phyloP scores from a whole-genome alignment of 2,113 vertebrate species.

The Phyllostomus hastatus region DNA sequence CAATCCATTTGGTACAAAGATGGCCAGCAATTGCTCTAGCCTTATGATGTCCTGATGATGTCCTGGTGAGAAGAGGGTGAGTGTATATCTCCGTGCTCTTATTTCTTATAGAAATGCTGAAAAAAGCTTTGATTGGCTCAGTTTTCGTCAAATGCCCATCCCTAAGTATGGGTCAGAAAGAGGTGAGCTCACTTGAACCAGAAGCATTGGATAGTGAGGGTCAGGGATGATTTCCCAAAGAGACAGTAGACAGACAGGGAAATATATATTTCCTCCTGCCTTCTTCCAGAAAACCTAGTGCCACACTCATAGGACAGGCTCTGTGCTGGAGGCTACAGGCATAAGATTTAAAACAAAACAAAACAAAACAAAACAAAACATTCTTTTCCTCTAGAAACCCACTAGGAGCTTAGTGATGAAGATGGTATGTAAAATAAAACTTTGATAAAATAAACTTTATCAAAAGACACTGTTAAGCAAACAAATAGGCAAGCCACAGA shows the following conservation, averaged over 20 bases:
- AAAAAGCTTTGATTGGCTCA: neutral
- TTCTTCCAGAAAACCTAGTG: neutral
- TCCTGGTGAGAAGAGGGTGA: neutral
- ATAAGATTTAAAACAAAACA: neutral
- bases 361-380: neutral
- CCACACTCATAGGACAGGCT: neutral
- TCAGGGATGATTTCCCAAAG: neutral
- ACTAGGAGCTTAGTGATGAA: neutral
- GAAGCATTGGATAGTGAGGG: neutral
- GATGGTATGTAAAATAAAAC: neutral
- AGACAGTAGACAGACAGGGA: neutral
- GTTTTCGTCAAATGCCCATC: neutral
- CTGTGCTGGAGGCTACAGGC: neutral
- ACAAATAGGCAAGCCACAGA: neutral
- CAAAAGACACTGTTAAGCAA: neutral
- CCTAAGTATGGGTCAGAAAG: neutral
- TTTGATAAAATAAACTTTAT: neutral
- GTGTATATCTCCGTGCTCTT: neutral
- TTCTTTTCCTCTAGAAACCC: neutral
- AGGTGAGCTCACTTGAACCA: neutral
- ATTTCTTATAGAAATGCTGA: neutral
- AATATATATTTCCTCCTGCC: neutral
- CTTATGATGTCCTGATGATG: neutral
- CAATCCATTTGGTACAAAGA: neutral
- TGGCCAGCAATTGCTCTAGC: neutral